phyloP scores from a whole-genome alignment of 2,888 invertebrate genomes.

The Polydesmus complanatus region DNA sequence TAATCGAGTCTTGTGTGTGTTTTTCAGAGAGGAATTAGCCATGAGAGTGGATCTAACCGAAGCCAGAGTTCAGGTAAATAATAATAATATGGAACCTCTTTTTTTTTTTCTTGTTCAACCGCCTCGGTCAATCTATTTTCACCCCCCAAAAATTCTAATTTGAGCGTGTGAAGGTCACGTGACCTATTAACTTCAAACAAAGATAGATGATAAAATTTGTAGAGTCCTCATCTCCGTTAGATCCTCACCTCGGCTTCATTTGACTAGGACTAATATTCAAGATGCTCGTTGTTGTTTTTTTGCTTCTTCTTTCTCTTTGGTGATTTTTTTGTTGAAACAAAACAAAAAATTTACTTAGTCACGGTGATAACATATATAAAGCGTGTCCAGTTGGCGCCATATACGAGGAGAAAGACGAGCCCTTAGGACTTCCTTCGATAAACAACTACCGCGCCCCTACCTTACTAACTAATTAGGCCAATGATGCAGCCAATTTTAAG shows the following conservation, averaged over 20 bases:
- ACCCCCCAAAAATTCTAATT: neutral
- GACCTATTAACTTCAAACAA: neutral
- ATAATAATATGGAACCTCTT: conserved; percentile 19
- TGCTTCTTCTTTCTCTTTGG: too few relatives aligned
- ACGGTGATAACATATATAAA: neutral
- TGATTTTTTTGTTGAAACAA: too few relatives aligned
- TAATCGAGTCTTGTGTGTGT: conserved; percentile 5
- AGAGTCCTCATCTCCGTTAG: too few relatives aligned
- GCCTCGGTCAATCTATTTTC: neutral
- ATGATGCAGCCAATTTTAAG: neutral
- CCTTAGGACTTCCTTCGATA: neutral
- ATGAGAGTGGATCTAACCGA: conserved; percentile 89
- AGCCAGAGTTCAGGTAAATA: conserved; percentile 75
- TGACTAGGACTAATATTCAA: too few relatives aligned
- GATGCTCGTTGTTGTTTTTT: too few relatives aligned
- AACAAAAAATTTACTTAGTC: neutral
- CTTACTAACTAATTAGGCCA: neutral
- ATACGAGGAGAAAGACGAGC: neutral
- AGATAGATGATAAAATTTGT: neutral
- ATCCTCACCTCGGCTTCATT: too few relatives aligned
- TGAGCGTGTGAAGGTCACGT: neutral
- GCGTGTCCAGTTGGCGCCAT: neutral
- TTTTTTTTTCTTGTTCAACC: too few relatives aligned
- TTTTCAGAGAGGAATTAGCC: conserved; percentile 68
- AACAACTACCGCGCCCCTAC: neutral